Base-by-base conservation (phyloP, 2,113 vertebrate species). In the Pyrgilauda ruficollis region DNA sequence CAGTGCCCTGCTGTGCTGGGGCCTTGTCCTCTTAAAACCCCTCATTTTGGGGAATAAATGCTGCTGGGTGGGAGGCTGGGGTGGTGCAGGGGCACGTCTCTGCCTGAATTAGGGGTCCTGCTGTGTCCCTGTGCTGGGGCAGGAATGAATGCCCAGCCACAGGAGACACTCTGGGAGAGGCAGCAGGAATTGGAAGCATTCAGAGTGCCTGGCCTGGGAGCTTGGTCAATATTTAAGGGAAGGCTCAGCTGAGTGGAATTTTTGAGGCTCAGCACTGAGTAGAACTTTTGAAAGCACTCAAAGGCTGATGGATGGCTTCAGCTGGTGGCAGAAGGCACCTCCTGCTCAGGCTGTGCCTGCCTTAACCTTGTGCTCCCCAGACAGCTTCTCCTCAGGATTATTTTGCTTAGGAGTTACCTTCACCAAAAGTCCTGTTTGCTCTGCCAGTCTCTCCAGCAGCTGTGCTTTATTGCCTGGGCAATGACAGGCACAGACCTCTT, bases 81-180 rank as follows among this genome's bases (percentile, higher is more conserved):
- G 14, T 66, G 47, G 13, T 53, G 22, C 18, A 33, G 33, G 77
- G 62, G 43, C 44, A 43, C 0, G 2, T 35, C 19, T 37, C 37
- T 73, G 33, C 23, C 55, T 50, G 59, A 9, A 11, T 23, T 15
- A 24, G 28, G 17, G 58, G 19, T 28, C 31, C 8, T 55, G 62
- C 66, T 13, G 2, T 0, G 1, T 77, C 66, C 23, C 17, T 0
- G 2, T 73, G 75, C 49, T 6, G 7, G 15, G 53, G 6, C 2
- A 6, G 53, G 87, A 90, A 72, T 72, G 39, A 90, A 72, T 72
- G 39, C 62, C 75, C 59, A 55, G 58, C 37, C 23, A 30, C 0
- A 6, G 26, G 35, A 90, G 41, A 27, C 22, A 6, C 20, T n/a
- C 15, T 35, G 0, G 0, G 41, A 52, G 64, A 44, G 39, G 55